Percentiles rank a stretch among this genome's conserved stretches.
Evolutionary conservation across 2,113 vertebrate species (phyloP).

Genomic region (Phylloscopus trochiloides): DNA sequence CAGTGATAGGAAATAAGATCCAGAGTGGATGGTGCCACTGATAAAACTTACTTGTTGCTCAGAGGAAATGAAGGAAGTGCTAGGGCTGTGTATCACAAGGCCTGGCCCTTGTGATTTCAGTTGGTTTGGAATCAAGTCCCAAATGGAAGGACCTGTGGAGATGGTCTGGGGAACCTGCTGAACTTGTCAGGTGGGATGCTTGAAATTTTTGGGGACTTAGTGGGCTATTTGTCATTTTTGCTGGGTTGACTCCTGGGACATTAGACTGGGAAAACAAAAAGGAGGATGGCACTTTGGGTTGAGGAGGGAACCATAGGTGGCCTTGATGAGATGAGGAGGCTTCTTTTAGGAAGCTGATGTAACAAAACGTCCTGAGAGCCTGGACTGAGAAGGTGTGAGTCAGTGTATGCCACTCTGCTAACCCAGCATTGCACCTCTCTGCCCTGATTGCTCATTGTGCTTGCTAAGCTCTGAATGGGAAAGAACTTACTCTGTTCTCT

Average conservation of each 20-base stretch:
- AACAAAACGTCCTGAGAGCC: not conserved
- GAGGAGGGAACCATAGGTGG: not conserved
- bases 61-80: not conserved
- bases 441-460: not conserved
- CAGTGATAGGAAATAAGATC: not conserved
- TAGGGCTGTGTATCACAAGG: not conserved
- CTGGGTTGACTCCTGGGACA: not conserved
- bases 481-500: not conserved
- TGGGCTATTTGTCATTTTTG: slow-evolving; percentile 23
- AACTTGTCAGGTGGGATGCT: not conserved
- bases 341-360: not conserved
- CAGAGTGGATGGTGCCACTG: not conserved
- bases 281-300: not conserved
- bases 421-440: not conserved
- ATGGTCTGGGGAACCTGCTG: slow-evolving; percentile 15
- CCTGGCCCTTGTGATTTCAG: not conserved
- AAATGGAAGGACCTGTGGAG: not conserved
- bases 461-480: not conserved
- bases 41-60: not conserved
- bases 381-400: not conserved
- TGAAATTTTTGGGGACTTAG: not conserved
- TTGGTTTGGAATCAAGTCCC: not conserved
- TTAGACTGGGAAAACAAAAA: not conserved
- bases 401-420: not conserved
- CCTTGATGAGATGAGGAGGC: not conserved